Evolutionary conservation across 2,113 vertebrate genomes (phyloP).

Genomic region (Siniperca chuatsi): DNA sequence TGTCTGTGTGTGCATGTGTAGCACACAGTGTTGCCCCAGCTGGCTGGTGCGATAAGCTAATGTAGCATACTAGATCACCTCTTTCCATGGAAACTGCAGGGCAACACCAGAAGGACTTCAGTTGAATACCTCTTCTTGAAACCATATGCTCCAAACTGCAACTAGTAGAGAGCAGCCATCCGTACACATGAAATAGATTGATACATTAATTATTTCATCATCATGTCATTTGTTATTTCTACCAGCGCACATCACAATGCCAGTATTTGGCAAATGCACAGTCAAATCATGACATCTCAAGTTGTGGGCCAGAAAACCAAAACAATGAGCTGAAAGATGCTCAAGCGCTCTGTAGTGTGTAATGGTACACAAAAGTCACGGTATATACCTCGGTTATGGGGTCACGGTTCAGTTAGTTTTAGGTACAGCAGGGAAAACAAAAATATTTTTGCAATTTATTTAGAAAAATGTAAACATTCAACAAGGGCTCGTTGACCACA

Average conservation of each 20-base stretch:
- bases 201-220: background rate
- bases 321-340: background rate
- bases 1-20: slow-evolving; percentile 33
- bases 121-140: slow-evolving; percentile 42
- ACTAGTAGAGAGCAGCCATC: background rate
- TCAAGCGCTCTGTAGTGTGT: background rate
- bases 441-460: too few species aligned
- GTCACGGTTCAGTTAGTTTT: too few species aligned
- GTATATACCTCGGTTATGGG: too few species aligned
- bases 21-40: slow-evolving; percentile 41
- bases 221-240: background rate
- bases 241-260: background rate
- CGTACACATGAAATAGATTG: background rate
- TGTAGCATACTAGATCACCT: slow-evolving; percentile 60
- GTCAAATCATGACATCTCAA: background rate
- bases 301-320: background rate
- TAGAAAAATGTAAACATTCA: too few species aligned
- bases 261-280: slow-evolving; percentile 1
- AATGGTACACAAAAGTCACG: too few species aligned
- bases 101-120: slow-evolving; percentile 14
- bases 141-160: slow-evolving; percentile 8
- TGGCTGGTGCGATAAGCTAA: slow-evolving; percentile 73
- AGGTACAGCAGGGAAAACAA: too few species aligned
- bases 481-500: too few species aligned
- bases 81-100: slow-evolving; percentile 68